phyloP scores from a whole-genome alignment of 2,113 vertebrate genomes.

The Pelobates fuscus region DNA sequence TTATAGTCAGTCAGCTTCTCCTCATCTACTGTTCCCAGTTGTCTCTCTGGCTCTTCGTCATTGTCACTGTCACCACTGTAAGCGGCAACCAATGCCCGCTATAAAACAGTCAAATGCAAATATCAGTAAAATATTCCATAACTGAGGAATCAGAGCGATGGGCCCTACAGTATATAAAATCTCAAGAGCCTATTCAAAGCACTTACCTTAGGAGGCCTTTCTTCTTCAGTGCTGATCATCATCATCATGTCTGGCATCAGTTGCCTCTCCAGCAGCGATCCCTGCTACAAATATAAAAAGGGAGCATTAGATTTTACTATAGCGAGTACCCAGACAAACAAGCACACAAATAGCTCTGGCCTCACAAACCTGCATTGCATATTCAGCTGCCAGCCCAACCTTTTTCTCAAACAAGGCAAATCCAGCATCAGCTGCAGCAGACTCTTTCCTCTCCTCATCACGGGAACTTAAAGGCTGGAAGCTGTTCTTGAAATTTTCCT shows the following conservation, averaged over 20 bases:
- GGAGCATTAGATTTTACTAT: not conserved
- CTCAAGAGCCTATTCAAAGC: not conserved
- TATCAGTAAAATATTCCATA: not conserved
- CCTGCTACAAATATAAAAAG: constrained; percentile 59
- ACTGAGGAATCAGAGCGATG: not conserved
- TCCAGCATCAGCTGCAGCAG: constrained; percentile 93
- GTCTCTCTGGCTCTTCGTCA: constrained; percentile 82
- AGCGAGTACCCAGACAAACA: not conserved
- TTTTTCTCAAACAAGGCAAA: constrained; percentile 97
- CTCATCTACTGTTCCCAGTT: constrained; percentile 72
- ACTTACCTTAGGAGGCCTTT: constrained; percentile 74
- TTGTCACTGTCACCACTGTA: constrained; percentile 97
- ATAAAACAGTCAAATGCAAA: constrained; percentile 4
- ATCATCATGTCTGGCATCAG: constrained; percentile 81
- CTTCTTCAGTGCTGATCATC: constrained; percentile 79
- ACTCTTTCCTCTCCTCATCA: constrained; percentile 85
- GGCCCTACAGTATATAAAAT: too few relatives aligned
- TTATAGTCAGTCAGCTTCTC: constrained; percentile 95
- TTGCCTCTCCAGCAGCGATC: constrained; percentile 79
- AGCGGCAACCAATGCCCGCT: constrained; percentile 92
- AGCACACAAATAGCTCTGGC: not conserved
- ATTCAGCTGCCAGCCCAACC: constrained; percentile 56
- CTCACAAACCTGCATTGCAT: not conserved
- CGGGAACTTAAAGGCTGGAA: constrained; percentile 89
- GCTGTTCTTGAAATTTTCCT: constrained; percentile 95